These are phyloP conservation scores for Rhogogaster chlorosoma DNA, from an alignment of 2,888 invertebrate genomes.

Conservation along the genomic window DNA sequence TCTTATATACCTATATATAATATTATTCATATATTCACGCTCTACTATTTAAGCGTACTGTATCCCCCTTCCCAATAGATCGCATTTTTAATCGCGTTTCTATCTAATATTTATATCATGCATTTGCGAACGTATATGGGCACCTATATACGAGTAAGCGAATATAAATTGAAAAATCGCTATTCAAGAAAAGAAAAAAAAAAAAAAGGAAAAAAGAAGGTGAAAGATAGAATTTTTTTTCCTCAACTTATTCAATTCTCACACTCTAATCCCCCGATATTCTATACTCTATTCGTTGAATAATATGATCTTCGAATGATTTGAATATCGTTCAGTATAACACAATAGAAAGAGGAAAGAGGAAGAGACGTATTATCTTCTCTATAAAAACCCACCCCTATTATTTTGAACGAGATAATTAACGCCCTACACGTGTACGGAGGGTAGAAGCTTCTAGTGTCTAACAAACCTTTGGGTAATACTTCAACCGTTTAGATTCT, in stretches of 20 bases:
- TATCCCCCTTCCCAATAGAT: constrained; percentile 54
- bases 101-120: constrained; percentile 25
- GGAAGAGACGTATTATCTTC: not conserved
- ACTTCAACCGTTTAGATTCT: constrained; percentile 11
- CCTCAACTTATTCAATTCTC: no score
- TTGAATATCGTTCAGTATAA: not conserved
- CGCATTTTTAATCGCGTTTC: not conserved
- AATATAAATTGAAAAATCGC: not conserved
- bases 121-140: not conserved
- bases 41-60: constrained; percentile 61
- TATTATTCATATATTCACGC: constrained; percentile 37
- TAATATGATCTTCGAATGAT: not conserved
- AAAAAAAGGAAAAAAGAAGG: not conserved
- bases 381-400: not conserved
- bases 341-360: not conserved
- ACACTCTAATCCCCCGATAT: not conserved
- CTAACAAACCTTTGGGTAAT: not conserved
- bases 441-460: not conserved
- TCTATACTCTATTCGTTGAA: not conserved
- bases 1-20: constrained; percentile 5
- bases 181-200: not conserved
- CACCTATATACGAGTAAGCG: no score
- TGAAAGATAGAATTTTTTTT: no score
- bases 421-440: not conserved
- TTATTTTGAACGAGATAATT: not conserved